phyloP scores from a whole-genome alignment of 2,888 invertebrate genomes.

The Ceraclea dissimilis region DNA sequence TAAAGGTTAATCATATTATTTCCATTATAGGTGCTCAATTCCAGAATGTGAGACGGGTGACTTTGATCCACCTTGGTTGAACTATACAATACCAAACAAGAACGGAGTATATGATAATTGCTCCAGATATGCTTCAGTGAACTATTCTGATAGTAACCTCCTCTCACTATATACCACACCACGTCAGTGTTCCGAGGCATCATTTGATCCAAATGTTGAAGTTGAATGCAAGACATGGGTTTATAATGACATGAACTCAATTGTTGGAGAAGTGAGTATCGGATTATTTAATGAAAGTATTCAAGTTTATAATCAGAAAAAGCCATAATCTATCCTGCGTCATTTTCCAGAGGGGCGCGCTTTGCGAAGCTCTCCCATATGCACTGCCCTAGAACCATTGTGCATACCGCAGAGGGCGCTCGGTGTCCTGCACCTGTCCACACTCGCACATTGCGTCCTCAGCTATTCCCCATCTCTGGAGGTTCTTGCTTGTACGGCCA shows the following conservation, averaged over 20 bases:
- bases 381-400: too few relatives aligned
- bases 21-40: conserved; percentile 36
- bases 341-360: too few relatives aligned
- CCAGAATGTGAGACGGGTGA: conserved; percentile 34
- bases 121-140: background rate
- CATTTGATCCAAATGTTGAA: conserved; percentile 33
- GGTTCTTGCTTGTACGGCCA: too few relatives aligned
- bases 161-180: background rate
- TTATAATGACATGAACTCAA: conserved; percentile 53
- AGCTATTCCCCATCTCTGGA: too few relatives aligned
- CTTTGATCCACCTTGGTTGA: conserved; percentile 45
- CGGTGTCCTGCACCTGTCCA: too few relatives aligned
- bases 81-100: conserved; percentile 36
- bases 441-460: too few relatives aligned
- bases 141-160: background rate
- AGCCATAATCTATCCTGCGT: too few relatives aligned
- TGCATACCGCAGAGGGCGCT: too few relatives aligned
- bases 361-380: too few relatives aligned
- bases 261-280: conserved; percentile 54
- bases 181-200: background rate
- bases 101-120: conserved; percentile 22
- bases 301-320: too few relatives aligned
- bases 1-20: too few relatives aligned
- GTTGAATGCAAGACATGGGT: conserved; percentile 46
- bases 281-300: too few relatives aligned